phyloP scores from a whole-genome alignment of 2,797 vertebrate species.

The Paguma larvata region DNA sequence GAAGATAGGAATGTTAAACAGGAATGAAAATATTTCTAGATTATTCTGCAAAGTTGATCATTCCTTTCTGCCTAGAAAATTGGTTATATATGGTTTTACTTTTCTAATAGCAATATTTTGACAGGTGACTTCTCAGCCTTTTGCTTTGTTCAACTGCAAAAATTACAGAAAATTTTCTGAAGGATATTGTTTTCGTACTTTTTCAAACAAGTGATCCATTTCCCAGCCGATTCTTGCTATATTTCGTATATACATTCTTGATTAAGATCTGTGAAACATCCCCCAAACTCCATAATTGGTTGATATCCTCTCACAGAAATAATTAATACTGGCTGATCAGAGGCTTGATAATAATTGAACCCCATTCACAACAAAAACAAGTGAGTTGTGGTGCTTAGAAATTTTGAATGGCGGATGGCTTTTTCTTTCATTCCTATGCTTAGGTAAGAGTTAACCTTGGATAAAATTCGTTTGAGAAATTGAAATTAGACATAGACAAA shows the following conservation, averaged over 20 bases:
- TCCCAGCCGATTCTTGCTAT: not conserved
- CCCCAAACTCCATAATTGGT: not conserved
- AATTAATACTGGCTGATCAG: constrained; percentile 51
- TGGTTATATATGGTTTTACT: not conserved
- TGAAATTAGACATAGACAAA: constrained; percentile 43
- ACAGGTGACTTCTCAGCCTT: not conserved
- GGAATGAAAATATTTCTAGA: not conserved
- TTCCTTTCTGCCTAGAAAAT: not conserved
- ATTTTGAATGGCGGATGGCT: not conserved
- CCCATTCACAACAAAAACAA: constrained; percentile 16
- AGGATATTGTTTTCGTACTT: not conserved
- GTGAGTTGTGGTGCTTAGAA: not conserved
- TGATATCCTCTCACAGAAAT: not conserved
- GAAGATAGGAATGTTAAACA: not conserved
- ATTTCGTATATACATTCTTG: not conserved
- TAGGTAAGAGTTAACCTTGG: not conserved
- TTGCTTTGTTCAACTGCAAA: not conserved
- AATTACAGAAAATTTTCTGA: not conserved
- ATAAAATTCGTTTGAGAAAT: constrained; percentile 48
- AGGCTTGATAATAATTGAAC: constrained; percentile 27
- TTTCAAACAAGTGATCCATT: not conserved
- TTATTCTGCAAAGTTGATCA: not conserved
- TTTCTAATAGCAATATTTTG: not conserved
- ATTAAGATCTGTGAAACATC: not conserved
- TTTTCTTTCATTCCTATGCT: not conserved